A percentile compares a stretch with the other conserved stretches of the same genome.
phyloP scores from a whole-genome alignment of 2,797 vertebrate species.

The Syndactyla subalaris region DNA sequence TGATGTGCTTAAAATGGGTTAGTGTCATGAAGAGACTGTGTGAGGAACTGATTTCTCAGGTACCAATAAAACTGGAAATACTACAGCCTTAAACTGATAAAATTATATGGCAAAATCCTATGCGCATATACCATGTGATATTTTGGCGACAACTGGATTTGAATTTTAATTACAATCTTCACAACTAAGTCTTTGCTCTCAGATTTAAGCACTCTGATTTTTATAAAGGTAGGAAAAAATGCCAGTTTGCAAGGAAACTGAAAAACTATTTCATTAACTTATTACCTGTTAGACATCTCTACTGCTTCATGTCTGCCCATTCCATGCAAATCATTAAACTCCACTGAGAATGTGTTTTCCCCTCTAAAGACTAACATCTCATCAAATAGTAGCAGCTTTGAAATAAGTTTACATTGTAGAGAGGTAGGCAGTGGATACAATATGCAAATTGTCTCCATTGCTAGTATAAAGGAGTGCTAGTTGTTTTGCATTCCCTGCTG shows the following conservation, averaged over 20 bases:
- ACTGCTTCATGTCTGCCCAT: not conserved
- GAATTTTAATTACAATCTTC: not conserved
- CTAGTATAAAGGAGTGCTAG: not conserved
- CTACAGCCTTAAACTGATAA: not conserved
- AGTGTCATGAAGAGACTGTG: conserved; percentile 12
- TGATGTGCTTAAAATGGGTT: conserved; percentile 35
- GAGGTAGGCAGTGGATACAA: not conserved
- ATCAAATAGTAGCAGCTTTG: not conserved
- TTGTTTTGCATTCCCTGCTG: not conserved
- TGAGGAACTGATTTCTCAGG: conserved; percentile 31
- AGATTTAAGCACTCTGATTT: not conserved
- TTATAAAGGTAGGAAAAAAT: not conserved
- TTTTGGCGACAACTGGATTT: not conserved
- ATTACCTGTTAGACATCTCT: not conserved
- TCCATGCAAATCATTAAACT: not conserved
- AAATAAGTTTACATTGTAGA: not conserved
- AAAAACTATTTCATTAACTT: not conserved
- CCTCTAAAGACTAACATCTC: not conserved
- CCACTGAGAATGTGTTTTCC: not conserved
- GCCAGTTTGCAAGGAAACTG: not conserved
- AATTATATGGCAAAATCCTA: not conserved
- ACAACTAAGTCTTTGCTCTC: not conserved
- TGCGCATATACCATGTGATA: not conserved
- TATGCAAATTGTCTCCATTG: not conserved
- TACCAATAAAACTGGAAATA: not conserved